A percentile compares a stretch with the other conserved stretches of the same genome.
These are phyloP conservation scores for Cheilosia soror DNA, from an alignment of 2,888 invertebrate species.

Conservation along the genomic window DNA sequence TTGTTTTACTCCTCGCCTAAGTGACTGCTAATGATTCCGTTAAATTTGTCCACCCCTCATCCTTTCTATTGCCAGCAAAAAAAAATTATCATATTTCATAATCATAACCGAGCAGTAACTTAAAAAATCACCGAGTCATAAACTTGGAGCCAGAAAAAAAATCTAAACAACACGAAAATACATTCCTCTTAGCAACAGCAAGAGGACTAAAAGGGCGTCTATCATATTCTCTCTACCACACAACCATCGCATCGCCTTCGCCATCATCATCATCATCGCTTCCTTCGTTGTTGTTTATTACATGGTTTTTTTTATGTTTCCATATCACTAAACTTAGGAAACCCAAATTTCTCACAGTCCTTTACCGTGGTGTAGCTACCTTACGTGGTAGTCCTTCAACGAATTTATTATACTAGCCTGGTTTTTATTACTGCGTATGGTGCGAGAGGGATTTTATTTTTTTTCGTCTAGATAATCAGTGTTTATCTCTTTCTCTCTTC, in stretches of 20 bases:
- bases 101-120: slow-evolving; percentile 54
- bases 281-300: slow-evolving; percentile 61
- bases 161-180: slow-evolving; percentile 17
- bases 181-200: slow-evolving; percentile 27
- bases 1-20: slow-evolving; percentile 30
- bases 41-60: slow-evolving; percentile 30
- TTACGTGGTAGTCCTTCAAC: slow-evolving; percentile 54
- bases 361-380: background rate
- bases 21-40: slow-evolving; percentile 68
- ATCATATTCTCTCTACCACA: slow-evolving; percentile 5
- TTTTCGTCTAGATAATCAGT: slow-evolving; percentile 57
- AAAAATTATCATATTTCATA: slow-evolving; percentile 56
- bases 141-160: slow-evolving; percentile 35
- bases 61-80: slow-evolving; percentile 3
- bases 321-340: slow-evolving; percentile 56
- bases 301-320: slow-evolving; percentile 59
- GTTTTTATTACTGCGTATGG: slow-evolving; percentile 60
- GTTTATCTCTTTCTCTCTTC: slow-evolving; percentile 8
- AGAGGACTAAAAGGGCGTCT: slow-evolving; percentile 23
- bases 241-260: slow-evolving; percentile 2
- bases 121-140: slow-evolving; percentile 61
- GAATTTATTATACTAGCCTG: slow-evolving; percentile 72
- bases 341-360: slow-evolving; percentile 18
- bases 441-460: slow-evolving; percentile 42
- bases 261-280: slow-evolving; percentile 33